Evolutionary conservation across 2,888 invertebrate genomes (phyloP).

Genomic region (Acrobasis repandana): DNA sequence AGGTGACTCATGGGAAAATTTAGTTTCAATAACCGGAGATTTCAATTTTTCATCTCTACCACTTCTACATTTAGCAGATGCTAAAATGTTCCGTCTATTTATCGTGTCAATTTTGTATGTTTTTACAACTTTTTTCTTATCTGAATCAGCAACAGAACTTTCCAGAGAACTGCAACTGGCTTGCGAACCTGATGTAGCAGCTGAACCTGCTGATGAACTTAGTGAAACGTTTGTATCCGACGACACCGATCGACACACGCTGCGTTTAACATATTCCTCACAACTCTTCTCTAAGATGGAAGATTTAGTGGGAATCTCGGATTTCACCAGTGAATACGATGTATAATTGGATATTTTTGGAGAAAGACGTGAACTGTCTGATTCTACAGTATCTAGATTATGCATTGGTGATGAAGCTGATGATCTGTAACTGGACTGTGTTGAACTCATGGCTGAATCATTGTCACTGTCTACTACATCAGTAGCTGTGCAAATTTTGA

Average conservation of each 20-base stretch:
- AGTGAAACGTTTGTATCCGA: constrained; percentile 89
- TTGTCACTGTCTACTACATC: constrained; percentile 90
- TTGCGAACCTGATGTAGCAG: constrained; percentile 88
- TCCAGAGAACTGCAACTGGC: constrained; percentile 86
- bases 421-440: constrained; percentile 90
- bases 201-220: constrained; percentile 87
- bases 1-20: constrained; percentile 84
- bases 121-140: constrained; percentile 88
- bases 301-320: constrained; percentile 66
- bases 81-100: constrained; percentile 93
- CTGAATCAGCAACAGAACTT: constrained; percentile 84
- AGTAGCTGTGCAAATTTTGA: constrained; percentile 73
- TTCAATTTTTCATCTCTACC: constrained; percentile 89
- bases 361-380: constrained; percentile 78
- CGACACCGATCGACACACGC: constrained; percentile 86
- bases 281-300: constrained; percentile 57
- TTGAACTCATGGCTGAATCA: constrained; percentile 94
- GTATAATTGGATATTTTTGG: constrained; percentile 69
- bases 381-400: constrained; percentile 83
- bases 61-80: constrained; percentile 93
- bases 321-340: constrained; percentile 69
- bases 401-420: constrained; percentile 90
- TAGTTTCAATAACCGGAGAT: constrained; percentile 88
- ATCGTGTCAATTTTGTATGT: constrained; percentile 91
- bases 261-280: constrained; percentile 79